Evolutionary conservation across 1,140 invertebrate genomes (phyloP), one percentile per base, ranked within the genome.

Genomic region (Helicorthomorpha holstii): DNA sequence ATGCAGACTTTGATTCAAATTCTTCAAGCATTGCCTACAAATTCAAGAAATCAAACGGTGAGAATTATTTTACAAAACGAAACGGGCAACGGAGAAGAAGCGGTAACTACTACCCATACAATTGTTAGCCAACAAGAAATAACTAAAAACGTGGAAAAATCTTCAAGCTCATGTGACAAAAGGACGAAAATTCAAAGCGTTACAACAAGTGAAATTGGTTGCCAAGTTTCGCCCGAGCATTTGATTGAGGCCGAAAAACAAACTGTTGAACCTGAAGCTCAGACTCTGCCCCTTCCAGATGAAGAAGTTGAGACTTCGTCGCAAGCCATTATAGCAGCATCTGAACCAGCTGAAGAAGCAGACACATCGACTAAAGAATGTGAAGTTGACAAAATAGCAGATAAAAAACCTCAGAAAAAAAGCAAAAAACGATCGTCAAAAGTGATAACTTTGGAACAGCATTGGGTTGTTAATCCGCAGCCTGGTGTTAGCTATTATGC

Each of bases 1-100:
- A 52, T 52, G 51, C 51, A 52, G 27, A 29, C 51, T 7, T 24
- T 52, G 3, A 22, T 52, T 10, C 51, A 52, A 24, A 52, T 52
- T 48, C 27, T 52, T 3, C 51, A 52, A 42, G 51, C 51, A 12
- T 22, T 52, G 7, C 51, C 51, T n/a, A 4, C 24, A 12, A 47
- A 12, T n/a, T 21, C 44, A 3, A 12, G 24, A 52, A 44, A 44
- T 22, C 51, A 52, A 24, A 52, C 51, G 3, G 7, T 52, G 2
- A 44, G 47, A 26, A 48, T 52, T 27, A 34, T 52, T 3, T 24
- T 52, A 4, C 51, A 52, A 48, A 24, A 27, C 14, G 25, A 23
- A 3, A 7, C 10, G 3, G 3, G 3, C 2, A 3, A 25, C 3
- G 2, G 12, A 34, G 7, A 34, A 16, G 29, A 34, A 34, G 16